A percentile compares a stretch with the other conserved stretches of the same genome.
phyloP scores from a whole-genome alignment of 1,140 invertebrate species.

The Uloborus diversus region DNA sequence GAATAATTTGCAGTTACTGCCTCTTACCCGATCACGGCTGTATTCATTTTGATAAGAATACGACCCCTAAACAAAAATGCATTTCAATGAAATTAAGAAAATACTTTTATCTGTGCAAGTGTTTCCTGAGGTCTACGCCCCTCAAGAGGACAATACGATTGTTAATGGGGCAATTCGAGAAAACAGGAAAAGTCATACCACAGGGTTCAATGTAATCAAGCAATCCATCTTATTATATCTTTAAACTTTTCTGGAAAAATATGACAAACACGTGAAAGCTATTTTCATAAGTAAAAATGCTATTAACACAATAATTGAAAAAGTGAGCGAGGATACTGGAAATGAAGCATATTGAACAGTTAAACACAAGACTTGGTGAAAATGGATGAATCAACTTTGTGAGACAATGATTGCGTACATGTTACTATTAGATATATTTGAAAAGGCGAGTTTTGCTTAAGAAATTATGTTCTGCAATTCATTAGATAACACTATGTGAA shows the following conservation, averaged over 20 bases:
- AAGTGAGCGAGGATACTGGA: conserved; percentile 59
- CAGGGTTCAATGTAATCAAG: conserved; percentile 48
- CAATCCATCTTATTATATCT: conserved; percentile 57
- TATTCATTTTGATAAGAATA: too few relatives aligned
- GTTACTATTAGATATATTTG: conserved; percentile 57
- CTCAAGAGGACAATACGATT: too few relatives aligned
- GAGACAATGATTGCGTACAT: conserved; percentile 58
- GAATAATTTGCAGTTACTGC: too few relatives aligned
- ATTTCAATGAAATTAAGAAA: too few relatives aligned
- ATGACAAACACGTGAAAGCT: conserved; percentile 35
- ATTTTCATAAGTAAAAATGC: conserved; percentile 60
- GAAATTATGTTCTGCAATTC: conserved; percentile 59
- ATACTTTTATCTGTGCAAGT: too few relatives aligned
- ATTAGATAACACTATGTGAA: conserved; percentile 59
- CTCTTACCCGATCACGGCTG: too few relatives aligned
- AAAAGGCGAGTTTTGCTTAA: conserved; percentile 45
- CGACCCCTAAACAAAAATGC: too few relatives aligned
- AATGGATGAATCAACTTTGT: conserved; percentile 58
- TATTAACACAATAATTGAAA: conserved; percentile 35
- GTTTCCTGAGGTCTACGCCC: too few relatives aligned
- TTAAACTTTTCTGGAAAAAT: conserved; percentile 59
- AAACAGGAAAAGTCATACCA: neutral
- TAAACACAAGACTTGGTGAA: conserved; percentile 58
- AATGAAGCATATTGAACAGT: conserved; percentile 59
- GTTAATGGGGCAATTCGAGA: too few relatives aligned